Conservation (phyloP, 2,797 vertebrate genomes). For the Sylvilagus floridanus region DNA sequence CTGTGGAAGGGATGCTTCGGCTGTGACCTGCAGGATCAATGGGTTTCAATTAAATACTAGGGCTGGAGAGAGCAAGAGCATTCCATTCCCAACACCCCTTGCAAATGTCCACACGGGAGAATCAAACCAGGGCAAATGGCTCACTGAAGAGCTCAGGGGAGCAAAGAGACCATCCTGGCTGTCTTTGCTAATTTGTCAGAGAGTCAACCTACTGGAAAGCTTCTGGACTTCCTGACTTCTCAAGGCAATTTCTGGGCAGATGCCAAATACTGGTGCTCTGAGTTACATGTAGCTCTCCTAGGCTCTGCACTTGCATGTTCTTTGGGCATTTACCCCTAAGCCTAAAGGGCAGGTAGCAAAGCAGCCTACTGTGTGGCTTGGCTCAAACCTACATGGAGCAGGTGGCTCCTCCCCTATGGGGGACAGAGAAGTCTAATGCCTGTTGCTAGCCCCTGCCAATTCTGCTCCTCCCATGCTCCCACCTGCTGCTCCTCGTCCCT, state of each 20-base stretch:
- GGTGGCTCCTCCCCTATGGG: constrained; percentile 56
- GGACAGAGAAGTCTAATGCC: constrained; percentile 14
- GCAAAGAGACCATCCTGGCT: constrained; percentile 47
- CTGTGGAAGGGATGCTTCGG: not conserved
- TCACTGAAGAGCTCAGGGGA: constrained; percentile 52
- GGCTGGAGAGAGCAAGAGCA: not conserved
- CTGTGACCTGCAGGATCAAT: constrained; percentile 55
- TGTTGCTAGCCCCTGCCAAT: constrained; percentile 52
- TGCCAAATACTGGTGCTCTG: not conserved
- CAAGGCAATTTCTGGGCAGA: constrained; percentile 24
- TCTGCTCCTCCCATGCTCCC: not conserved
- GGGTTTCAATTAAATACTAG: constrained; percentile 67
- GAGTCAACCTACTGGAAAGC: constrained; percentile 47
- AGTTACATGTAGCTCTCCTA: not conserved
- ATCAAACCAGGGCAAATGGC: constrained; percentile 71
- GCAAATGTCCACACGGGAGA: constrained; percentile 69
- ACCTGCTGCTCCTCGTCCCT: constrained; percentile 26
- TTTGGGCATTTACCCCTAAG: constrained; percentile 29
- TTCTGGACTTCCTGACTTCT: constrained; percentile 24
- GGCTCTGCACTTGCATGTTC: not conserved
- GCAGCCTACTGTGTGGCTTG: constrained; percentile 65
- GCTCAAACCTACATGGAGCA: constrained; percentile 55
- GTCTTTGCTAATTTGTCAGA: constrained; percentile 75
- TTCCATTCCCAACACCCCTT: constrained; percentile 61
- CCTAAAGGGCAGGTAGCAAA: constrained; percentile 33